Evolutionary conservation across 2,797 vertebrate genomes (phyloP).

Genomic region (Simalia tracyae): DNA sequence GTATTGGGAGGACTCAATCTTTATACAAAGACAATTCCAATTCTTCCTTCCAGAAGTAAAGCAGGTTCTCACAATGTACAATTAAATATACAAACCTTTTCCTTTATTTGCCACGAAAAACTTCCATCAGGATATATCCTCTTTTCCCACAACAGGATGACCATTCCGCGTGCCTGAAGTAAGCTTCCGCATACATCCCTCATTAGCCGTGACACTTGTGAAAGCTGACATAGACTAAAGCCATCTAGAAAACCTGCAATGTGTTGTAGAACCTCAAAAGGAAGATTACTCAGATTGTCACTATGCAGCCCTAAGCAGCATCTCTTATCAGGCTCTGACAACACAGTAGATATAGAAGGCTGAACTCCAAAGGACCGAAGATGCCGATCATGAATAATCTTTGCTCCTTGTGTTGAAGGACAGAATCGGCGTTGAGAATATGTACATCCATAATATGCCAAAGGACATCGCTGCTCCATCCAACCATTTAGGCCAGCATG

Average conservation of each 20-base stretch:
- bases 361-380: constrained; percentile 94
- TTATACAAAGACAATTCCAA: not conserved
- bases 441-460: constrained; percentile 98
- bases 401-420: constrained; percentile 92
- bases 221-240: constrained; percentile 96
- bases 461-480: constrained; percentile 98
- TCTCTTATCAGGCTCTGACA: constrained; percentile 72
- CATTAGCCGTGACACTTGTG: constrained; percentile 91
- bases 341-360: constrained; percentile 79
- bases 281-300: constrained; percentile 90
- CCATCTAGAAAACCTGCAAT: constrained; percentile 94
- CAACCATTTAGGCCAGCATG: constrained; percentile 98
- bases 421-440: constrained; percentile 98
- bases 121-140: constrained; percentile 82
- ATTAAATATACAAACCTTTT: constrained; percentile 81
- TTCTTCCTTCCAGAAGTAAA: not conserved
- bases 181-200: constrained; percentile 94
- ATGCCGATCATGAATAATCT: constrained; percentile 94
- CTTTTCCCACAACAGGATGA: constrained; percentile 95
- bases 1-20: not conserved
- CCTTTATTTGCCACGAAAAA: constrained; percentile 92
- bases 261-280: constrained; percentile 93
- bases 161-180: constrained; percentile 95
- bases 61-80: not conserved
- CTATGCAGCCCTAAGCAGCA: constrained; percentile 72